Evolutionary conservation across 2,888 invertebrate species (phyloP).

Genomic region (Scaptomyza caliginosa): DNA sequence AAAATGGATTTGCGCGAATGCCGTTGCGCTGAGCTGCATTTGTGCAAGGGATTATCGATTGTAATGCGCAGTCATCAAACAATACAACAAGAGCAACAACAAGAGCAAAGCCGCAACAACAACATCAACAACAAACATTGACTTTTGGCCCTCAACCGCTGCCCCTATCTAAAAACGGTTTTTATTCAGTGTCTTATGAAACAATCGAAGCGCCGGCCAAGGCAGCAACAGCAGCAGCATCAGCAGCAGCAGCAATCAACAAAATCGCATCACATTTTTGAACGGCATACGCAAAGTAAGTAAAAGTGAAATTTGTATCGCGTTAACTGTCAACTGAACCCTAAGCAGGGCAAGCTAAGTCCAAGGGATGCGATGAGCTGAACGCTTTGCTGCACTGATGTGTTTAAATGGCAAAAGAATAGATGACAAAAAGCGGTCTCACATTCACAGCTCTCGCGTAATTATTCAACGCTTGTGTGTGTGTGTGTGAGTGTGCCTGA

Average conservation of each 20-base stretch:
- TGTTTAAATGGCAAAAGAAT: constrained; percentile 42
- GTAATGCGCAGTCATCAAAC: constrained; percentile 76
- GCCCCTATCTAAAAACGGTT: constrained; percentile 5
- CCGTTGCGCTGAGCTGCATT: constrained; percentile 69
- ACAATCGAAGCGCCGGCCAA: constrained; percentile 69
- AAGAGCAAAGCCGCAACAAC: constrained; percentile 15
- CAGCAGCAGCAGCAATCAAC: constrained; percentile 48
- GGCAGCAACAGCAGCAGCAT: constrained; percentile 46
- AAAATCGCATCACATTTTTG: constrained; percentile 67
- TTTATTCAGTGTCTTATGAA: constrained; percentile 66
- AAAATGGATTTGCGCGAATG: constrained; percentile 73
- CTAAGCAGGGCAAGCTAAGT: not conserved
- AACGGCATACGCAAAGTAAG: constrained; percentile 77
- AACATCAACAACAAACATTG: constrained; percentile 57
- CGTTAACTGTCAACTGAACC: constrained; percentile 53
- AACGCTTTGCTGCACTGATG: constrained; percentile 17
- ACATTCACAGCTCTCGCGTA: constrained; percentile 53
- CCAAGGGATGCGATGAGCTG: not conserved
- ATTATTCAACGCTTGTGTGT: constrained; percentile 57
- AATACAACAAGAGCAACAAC: constrained; percentile 38
- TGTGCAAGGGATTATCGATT: constrained; percentile 74
- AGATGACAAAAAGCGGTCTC: constrained; percentile 28
- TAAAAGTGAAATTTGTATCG: constrained; percentile 33
- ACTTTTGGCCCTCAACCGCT: constrained; percentile 23
- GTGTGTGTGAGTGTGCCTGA: constrained; percentile 26